These are phyloP conservation scores for Hucho hucho DNA, from an alignment of 2,113 vertebrate species.

Conservation along the genomic window DNA sequence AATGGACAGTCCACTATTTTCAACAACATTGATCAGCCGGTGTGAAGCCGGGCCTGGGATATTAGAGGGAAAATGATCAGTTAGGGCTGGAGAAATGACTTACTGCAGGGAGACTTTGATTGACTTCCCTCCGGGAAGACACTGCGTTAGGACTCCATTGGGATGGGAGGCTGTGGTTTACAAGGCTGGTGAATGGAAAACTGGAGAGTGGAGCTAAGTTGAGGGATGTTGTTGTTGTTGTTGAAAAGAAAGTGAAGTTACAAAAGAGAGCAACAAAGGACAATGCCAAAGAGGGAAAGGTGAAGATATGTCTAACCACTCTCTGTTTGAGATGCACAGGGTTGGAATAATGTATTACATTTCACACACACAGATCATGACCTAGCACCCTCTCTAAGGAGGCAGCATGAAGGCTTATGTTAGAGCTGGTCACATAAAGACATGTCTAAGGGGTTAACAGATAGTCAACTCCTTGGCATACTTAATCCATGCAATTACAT, in stretches of 20 bases:
- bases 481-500: not conserved
- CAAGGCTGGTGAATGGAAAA: not conserved
- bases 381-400: no score
- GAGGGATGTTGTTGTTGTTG: not conserved
- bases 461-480: not conserved
- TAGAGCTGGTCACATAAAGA: no score
- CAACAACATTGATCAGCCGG: constrained; percentile 69
- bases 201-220: not conserved
- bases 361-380: no score
- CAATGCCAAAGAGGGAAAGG: no score
- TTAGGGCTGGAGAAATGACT: constrained; percentile 51
- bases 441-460: no score
- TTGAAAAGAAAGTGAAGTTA: not conserved
- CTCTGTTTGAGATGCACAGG: not conserved
- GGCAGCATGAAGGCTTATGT: not conserved
- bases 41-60: constrained; percentile 50
- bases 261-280: not conserved
- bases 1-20: constrained; percentile 63
- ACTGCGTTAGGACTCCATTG: constrained; percentile 13
- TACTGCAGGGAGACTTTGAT: constrained; percentile 62
- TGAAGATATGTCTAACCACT: not conserved
- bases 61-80: constrained; percentile 69
- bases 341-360: no score
- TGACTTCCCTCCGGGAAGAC: constrained; percentile 53
- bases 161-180: not conserved